Evolutionary conservation across 1,140 invertebrate genomes (phyloP).

Genomic region (Anastrepha ludens): DNA sequence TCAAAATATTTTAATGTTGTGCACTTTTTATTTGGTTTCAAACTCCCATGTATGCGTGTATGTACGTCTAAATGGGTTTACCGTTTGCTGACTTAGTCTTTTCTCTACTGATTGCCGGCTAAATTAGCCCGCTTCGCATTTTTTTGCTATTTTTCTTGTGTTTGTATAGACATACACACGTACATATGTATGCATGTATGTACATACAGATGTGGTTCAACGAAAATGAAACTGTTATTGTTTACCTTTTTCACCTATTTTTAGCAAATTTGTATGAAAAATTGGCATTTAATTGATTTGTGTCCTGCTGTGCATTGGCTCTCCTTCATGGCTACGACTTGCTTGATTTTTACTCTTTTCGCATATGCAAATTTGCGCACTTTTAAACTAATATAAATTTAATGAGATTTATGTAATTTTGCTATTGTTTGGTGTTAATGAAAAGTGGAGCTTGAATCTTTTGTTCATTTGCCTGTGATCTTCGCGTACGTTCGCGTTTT

Average conservation of each 20-base stretch:
- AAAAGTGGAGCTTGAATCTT: neutral
- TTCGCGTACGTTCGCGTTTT: neutral
- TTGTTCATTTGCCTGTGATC: constrained; percentile 22
- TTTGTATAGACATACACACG: neutral
- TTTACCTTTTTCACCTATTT: constrained; percentile 29
- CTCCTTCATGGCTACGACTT: constrained; percentile 28
- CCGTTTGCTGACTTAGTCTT: neutral
- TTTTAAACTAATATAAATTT: constrained; percentile 49
- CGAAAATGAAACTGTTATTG: constrained; percentile 29
- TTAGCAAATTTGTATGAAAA: constrained; percentile 54
- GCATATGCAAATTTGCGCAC: constrained; percentile 26
- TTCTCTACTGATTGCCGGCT: constrained; percentile 26
- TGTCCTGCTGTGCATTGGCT: constrained; percentile 54
- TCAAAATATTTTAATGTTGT: neutral
- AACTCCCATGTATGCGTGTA: neutral
- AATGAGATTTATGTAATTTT: constrained; percentile 50
- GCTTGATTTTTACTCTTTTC: neutral
- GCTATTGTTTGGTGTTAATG: constrained; percentile 24
- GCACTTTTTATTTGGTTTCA: neutral
- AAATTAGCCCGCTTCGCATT: neutral
- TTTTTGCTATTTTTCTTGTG: constrained; percentile 39
- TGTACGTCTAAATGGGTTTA: neutral
- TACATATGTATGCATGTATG: neutral
- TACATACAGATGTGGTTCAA: neutral
- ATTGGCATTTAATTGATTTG: constrained; percentile 59